Conservation (phyloP, 64 coral and sea anemone genomes). For the Hydrozoanthus tunicans region DNA sequence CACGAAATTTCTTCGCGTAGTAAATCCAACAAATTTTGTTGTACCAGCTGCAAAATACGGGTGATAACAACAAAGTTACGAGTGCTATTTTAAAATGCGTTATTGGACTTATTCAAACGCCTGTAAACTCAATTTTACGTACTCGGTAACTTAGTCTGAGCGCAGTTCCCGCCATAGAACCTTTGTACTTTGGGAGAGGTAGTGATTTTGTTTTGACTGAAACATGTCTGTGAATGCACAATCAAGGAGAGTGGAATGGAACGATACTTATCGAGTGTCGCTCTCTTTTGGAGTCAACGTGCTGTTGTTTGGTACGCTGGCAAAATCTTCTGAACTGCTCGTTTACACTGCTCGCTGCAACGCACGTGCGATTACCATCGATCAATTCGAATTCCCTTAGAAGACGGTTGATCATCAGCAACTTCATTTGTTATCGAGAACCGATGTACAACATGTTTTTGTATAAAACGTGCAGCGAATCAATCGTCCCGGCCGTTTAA, state of each 20-base stretch:
- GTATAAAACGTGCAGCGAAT: not conserved
- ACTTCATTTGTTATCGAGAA: not conserved
- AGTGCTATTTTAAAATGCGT: constrained; percentile 38
- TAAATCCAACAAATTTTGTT: not conserved
- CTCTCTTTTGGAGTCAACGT: constrained; percentile 1
- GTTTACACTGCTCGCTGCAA: constrained; percentile 6
- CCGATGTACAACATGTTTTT: not conserved
- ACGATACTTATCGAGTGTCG: not conserved
- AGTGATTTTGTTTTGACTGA: constrained; percentile 14
- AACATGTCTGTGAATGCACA: constrained; percentile 2
- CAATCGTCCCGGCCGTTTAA: not conserved
- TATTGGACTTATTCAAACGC: not conserved
- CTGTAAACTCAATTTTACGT: constrained; percentile 4
- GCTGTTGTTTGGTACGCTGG: constrained; percentile 51
- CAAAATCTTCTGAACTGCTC: constrained; percentile 23
- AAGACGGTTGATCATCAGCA: not conserved
- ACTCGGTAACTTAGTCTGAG: constrained; percentile 2
- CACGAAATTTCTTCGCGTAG: constrained; percentile 26
- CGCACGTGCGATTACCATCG: not conserved
- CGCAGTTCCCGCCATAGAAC: not conserved
- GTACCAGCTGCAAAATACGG: constrained; percentile 30
- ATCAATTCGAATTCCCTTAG: not conserved
- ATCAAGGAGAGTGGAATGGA: not conserved
- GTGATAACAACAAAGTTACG: constrained; percentile 36
- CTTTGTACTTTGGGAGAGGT: not conserved